phyloP scores from a whole-genome alignment of 2,113 vertebrate species.

The Laterallus jamaicensis region DNA sequence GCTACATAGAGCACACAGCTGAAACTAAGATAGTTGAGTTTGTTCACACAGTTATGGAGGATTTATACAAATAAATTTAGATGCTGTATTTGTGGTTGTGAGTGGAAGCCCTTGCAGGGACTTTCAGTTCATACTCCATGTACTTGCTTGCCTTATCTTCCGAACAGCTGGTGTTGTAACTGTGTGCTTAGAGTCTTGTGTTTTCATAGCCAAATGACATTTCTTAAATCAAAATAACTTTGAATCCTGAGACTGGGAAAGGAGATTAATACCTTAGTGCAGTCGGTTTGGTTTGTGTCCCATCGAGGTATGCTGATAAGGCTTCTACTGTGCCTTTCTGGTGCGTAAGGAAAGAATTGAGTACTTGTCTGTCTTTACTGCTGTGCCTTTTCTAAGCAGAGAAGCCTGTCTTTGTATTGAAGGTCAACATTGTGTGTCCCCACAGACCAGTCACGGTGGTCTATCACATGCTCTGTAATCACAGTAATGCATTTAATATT shows the following conservation, averaged over 20 bases:
- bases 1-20: neutral
- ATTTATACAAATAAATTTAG: neutral
- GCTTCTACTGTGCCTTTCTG: neutral
- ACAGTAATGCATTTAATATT: neutral
- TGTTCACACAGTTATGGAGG: neutral
- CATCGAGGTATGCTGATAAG: neutral
- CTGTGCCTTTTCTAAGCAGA: neutral
- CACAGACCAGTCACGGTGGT: neutral
- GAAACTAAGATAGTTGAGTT: neutral
- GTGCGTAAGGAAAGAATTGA: neutral
- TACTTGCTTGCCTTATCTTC: neutral
- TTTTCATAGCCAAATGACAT: neutral
- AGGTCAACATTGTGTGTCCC: neutral
- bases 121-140: neutral
- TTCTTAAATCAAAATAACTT: neutral
- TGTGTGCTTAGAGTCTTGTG: neutral
- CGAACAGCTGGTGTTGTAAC: neutral
- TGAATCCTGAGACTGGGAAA: neutral
- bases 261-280: neutral
- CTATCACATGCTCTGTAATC: neutral
- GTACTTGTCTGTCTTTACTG: neutral
- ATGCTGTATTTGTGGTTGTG: neutral
- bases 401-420: neutral
- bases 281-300: neutral
- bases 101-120: neutral